Percentiles rank a stretch among this genome's conserved stretches.
Evolutionary conservation across 2,113 vertebrate genomes (phyloP).

Genomic region (Microtus oregoni): DNA sequence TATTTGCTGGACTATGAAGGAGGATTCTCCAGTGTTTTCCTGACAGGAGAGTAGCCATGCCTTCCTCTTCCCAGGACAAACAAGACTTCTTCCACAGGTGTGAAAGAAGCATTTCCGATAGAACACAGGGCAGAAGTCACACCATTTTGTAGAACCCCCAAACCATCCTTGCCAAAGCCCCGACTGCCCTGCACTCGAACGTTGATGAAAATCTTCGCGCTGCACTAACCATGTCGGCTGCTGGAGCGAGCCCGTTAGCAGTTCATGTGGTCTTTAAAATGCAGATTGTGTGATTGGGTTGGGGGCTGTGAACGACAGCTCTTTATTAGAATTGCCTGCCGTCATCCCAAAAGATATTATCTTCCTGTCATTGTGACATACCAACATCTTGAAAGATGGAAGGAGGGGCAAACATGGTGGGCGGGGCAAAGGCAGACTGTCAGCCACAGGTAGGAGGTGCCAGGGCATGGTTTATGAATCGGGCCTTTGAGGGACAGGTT

Average conservation of each 20-base stretch:
- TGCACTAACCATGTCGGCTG: rapidly evolving
- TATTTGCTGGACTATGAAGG: not conserved
- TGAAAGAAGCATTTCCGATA: not conserved
- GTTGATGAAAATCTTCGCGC: not conserved
- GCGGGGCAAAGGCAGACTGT: not conserved
- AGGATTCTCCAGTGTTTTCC: not conserved
- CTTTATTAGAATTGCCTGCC: slow-evolving; percentile 54
- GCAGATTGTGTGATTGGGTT: not conserved
- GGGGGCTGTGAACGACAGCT: slow-evolving; percentile 57
- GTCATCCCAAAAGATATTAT: not conserved
- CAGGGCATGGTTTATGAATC: not conserved
- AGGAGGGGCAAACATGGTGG: not conserved
- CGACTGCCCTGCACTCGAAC: not conserved
- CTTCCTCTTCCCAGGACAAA: not conserved
- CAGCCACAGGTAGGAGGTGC: rapidly evolving
- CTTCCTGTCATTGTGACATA: not conserved
- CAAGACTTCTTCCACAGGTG: not conserved
- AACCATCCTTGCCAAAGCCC: not conserved
- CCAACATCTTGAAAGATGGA: not conserved
- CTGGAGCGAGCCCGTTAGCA: not conserved
- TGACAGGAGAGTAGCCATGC: rapidly evolving
- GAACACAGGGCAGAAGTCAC: not conserved
- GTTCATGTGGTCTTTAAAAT: slow-evolving; percentile 65
- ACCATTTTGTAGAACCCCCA: not conserved
- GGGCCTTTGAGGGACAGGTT: not conserved